A percentile compares a stretch with the other conserved stretches of the same genome.
These are phyloP conservation scores for Zaprionus ornatus DNA, from an alignment of 1,140 invertebrate genomes.

Conservation along the genomic window DNA sequence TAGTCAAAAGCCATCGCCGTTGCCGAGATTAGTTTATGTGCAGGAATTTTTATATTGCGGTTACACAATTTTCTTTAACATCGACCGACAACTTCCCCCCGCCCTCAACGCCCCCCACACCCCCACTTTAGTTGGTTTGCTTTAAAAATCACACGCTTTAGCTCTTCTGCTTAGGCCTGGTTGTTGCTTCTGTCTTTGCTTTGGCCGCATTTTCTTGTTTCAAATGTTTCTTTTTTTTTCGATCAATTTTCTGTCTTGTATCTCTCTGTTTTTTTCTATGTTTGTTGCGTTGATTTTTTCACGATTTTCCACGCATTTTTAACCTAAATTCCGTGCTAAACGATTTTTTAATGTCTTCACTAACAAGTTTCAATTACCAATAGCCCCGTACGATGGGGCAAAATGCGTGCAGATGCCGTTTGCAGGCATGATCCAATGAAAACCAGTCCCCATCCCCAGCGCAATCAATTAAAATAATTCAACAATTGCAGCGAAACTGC, in stretches of 20 bases:
- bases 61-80: conserved; percentile 70
- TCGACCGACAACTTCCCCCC: background rate
- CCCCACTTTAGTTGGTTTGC: conserved; percentile 12
- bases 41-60: conserved; percentile 79
- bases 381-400: conserved; percentile 45
- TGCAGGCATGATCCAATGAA: conserved; percentile 50
- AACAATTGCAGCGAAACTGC: conserved; percentile 61
- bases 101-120: background rate
- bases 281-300: conserved; percentile 45
- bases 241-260: conserved; percentile 13
- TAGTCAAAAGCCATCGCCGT: conserved; percentile 54
- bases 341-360: conserved; percentile 82
- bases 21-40: conserved; percentile 75
- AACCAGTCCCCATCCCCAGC: conserved; percentile 52
- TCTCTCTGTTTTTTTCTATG: conserved; percentile 32
- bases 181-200: conserved; percentile 17
- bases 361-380: conserved; percentile 82
- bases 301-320: conserved; percentile 82
- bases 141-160: conserved; percentile 71
- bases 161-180: conserved; percentile 56
- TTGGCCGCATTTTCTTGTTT: conserved; percentile 26
- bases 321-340: conserved; percentile 80
- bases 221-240: conserved; percentile 15
- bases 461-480: conserved; percentile 82
- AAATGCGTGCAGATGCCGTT: conserved; percentile 49